These are phyloP conservation scores for Venustoraphidia nigricollis DNA, from an alignment of 2,888 invertebrate species.

Conservation along the genomic window DNA sequence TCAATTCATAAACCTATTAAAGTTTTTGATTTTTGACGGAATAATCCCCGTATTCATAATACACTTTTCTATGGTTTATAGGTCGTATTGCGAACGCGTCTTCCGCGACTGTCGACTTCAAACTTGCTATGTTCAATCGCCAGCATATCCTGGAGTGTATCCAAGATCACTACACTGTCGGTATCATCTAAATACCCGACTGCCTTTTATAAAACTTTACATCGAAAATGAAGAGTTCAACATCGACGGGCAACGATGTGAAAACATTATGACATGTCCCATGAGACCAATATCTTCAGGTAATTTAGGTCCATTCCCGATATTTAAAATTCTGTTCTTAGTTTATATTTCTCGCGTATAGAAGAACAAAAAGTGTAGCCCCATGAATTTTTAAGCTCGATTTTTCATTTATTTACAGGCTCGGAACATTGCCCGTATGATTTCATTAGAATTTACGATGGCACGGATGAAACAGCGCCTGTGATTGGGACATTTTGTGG, in stretches of 20 bases:
- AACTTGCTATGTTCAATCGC: slow-evolving; percentile 87
- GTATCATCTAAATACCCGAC: slow-evolving; percentile 74
- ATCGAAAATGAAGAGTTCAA: slow-evolving; percentile 90
- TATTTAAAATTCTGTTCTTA: too few relatives aligned
- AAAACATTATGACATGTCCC: slow-evolving; percentile 89
- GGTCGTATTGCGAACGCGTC: slow-evolving; percentile 75
- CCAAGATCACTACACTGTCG: slow-evolving; percentile 82
- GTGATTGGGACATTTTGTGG: slow-evolving; percentile 85
- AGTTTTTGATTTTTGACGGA: neutral
- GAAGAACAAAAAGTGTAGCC: neutral
- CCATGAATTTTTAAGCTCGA: neutral
- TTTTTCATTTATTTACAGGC: slow-evolving; percentile 28
- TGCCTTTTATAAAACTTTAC: slow-evolving; percentile 80
- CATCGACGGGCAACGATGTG: slow-evolving; percentile 84
- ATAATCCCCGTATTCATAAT: too few relatives aligned
- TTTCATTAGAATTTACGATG: slow-evolving; percentile 80
- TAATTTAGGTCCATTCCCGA: slow-evolving; percentile 18
- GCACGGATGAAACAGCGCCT: slow-evolving; percentile 72
- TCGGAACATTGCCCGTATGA: slow-evolving; percentile 81
- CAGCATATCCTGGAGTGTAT: slow-evolving; percentile 85
- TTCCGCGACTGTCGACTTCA: slow-evolving; percentile 79
- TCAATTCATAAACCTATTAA: too few relatives aligned
- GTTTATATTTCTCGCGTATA: too few relatives aligned
- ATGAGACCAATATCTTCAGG: slow-evolving; percentile 82
- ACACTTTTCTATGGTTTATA: slow-evolving; percentile 22